These are phyloP conservation scores for Oegoconia quadripuncta DNA, from an alignment of 2,888 invertebrate genomes.

Conservation along the genomic window DNA sequence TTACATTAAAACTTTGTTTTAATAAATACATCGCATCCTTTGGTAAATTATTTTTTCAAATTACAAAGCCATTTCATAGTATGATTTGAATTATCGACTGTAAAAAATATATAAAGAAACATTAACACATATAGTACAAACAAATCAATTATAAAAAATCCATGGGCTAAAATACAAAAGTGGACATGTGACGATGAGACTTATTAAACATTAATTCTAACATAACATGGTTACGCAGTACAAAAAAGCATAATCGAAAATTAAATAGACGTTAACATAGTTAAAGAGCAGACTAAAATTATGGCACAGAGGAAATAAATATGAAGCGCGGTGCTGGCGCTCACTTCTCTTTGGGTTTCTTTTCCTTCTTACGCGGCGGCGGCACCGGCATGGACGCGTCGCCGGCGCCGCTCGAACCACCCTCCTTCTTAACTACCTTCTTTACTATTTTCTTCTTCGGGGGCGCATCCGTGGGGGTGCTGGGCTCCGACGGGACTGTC, in stretches of 20 bases:
- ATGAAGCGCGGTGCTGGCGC: conserved; percentile 45
- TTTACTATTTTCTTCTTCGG: conserved; percentile 69
- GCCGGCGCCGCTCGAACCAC: conserved; percentile 36
- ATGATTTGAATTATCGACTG: conserved; percentile 33
- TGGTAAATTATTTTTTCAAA: conserved; percentile 45
- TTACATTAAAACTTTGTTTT: conserved; percentile 54
- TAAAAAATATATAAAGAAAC: conserved; percentile 41
- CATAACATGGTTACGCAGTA: conserved; percentile 57
- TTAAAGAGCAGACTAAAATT: conserved; percentile 57
- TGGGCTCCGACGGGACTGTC: conserved; percentile 21
- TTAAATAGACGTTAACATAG: conserved; percentile 56
- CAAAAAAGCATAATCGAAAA: conserved; percentile 65
- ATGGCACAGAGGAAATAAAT: conserved; percentile 72
- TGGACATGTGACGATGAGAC: conserved; percentile 51
- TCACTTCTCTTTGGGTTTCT: conserved; percentile 76
- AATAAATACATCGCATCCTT: conserved; percentile 65
- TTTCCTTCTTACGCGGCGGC: conserved; percentile 77
- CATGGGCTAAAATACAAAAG: conserved; percentile 42
- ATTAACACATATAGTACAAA: conserved; percentile 42
- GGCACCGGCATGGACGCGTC: conserved; percentile 66
- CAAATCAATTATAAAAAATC: conserved; percentile 43
- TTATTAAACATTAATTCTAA: conserved; percentile 39
- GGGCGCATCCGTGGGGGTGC: conserved; percentile 38
- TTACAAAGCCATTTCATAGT: conserved; percentile 43
- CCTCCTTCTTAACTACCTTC: conserved; percentile 68